Percentiles rank a stretch among this genome's conserved stretches.
These are phyloP conservation scores for Podotricha telesiphe DNA, from an alignment of 2,888 invertebrate species.

Conservation along the genomic window DNA sequence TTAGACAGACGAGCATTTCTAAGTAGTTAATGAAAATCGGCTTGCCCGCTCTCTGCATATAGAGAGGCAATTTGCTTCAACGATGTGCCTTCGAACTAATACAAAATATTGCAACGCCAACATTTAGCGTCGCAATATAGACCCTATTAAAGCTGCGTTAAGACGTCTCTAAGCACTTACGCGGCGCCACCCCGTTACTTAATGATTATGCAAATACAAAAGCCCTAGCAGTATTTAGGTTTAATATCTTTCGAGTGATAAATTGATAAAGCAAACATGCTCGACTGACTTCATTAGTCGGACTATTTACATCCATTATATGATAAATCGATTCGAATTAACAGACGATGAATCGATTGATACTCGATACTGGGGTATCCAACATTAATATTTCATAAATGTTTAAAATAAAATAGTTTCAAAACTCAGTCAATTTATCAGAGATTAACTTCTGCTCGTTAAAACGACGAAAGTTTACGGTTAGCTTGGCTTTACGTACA, in stretches of 20 bases:
- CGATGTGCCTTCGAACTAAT: conserved; percentile 68
- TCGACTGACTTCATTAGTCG: conserved; percentile 46
- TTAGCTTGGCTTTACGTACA: conserved; percentile 58
- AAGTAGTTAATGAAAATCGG: conserved; percentile 76
- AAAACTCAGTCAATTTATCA: conserved; percentile 48
- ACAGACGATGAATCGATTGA: conserved; percentile 27
- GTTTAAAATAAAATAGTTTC: conserved; percentile 39
- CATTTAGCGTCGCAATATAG: conserved; percentile 51
- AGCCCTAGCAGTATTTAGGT: conserved; percentile 60
- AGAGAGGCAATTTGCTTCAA: conserved; percentile 75
- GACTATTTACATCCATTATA: conserved; percentile 45
- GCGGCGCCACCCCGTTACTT: conserved; percentile 47
- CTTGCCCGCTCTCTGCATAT: conserved; percentile 74
- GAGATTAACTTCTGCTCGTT: conserved; percentile 57
- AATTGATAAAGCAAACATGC: conserved; percentile 53
- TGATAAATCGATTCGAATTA: conserved; percentile 41
- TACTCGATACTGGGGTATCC: conserved; percentile 14
- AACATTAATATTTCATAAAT: conserved; percentile 27
- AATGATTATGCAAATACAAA: conserved; percentile 67
- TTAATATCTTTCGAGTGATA: conserved; percentile 56
- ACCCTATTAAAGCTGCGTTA: conserved; percentile 49
- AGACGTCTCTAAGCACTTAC: conserved; percentile 40
- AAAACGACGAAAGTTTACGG: conserved; percentile 62
- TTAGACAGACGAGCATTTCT: conserved; percentile 57
- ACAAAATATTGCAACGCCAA: conserved; percentile 61